Conservation (phyloP, 2,888 invertebrate genomes). For the Agapetus fuscipes region DNA sequence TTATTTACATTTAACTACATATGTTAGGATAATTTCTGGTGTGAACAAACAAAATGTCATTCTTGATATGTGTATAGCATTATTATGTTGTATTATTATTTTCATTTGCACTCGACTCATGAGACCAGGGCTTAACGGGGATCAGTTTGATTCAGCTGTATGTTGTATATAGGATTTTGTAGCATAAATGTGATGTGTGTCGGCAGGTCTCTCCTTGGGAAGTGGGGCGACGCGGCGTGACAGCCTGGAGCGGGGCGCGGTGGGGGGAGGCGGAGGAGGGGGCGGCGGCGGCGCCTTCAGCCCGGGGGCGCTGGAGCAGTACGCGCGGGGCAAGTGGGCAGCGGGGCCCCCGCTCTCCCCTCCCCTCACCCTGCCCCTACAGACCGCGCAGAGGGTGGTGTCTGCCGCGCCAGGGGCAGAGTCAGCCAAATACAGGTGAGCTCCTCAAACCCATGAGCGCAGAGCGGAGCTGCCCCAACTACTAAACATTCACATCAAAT, state of each 20-base stretch:
- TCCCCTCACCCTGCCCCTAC: constrained; percentile 56
- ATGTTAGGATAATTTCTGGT: too few relatives aligned
- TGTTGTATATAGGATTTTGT: too few relatives aligned
- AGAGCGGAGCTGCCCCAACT: too few relatives aligned
- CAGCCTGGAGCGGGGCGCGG: constrained; percentile 45
- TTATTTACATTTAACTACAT: too few relatives aligned
- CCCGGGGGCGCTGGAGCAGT: constrained; percentile 40
- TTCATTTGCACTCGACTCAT: too few relatives aligned
- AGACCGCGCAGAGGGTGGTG: constrained; percentile 49
- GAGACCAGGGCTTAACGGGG: too few relatives aligned
- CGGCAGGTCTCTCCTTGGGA: constrained; percentile 28
- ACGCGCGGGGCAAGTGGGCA: constrained; percentile 28
- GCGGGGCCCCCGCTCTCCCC: constrained; percentile 54
- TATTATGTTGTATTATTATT: too few relatives aligned
- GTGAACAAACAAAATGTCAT: too few relatives aligned
- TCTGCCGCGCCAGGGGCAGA: constrained; percentile 83
- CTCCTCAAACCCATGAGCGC: constrained; percentile 14
- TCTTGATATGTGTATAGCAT: too few relatives aligned
- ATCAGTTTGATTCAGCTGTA: too few relatives aligned
- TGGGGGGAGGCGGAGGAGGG: constrained; percentile 24
- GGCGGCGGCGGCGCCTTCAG: constrained; percentile 32
- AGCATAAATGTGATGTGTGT: constrained; percentile 6
- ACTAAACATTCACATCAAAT: too few relatives aligned
- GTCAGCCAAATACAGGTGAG: constrained; percentile 61
- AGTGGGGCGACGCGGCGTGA: constrained; percentile 37